phyloP scores from a whole-genome alignment of 1,140 invertebrate species.

The Geopemphigus sp. region DNA sequence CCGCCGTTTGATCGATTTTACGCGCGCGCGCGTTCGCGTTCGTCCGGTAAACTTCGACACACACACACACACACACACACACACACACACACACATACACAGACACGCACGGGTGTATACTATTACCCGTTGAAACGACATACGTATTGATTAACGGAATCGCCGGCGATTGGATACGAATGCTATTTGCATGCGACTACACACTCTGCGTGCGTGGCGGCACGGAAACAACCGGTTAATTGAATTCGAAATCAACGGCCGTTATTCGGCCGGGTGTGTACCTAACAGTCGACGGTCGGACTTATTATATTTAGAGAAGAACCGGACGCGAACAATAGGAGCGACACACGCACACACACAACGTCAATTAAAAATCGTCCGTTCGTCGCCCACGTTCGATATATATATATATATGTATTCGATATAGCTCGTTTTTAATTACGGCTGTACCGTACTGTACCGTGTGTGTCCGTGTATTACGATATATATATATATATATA shows the following conservation, averaged over 20 bases:
- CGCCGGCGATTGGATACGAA: background rate
- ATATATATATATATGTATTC: background rate
- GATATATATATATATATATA: background rate
- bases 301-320: background rate
- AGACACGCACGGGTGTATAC: too few species aligned
- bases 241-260: slow-evolving; percentile 9
- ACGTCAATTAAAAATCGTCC: background rate
- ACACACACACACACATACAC: background rate
- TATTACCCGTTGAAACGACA: too few species aligned
- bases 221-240: background rate
- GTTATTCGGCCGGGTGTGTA: background rate
- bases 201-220: background rate
- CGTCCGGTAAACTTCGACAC: too few species aligned
- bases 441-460: background rate
- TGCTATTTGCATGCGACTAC: background rate
- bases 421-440: slow-evolving; percentile 12
- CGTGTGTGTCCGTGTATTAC: background rate
- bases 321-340: slow-evolving; percentile 10
- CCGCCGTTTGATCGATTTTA: too few species aligned
- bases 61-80: too few species aligned
- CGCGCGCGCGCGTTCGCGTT: too few species aligned
- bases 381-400: background rate
- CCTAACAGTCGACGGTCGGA: too few species aligned
- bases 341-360: too few species aligned
- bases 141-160: slow-evolving; percentile 18